Conservation (phyloP, 2,113 vertebrate genomes). For the Phycodurus eques region DNA sequence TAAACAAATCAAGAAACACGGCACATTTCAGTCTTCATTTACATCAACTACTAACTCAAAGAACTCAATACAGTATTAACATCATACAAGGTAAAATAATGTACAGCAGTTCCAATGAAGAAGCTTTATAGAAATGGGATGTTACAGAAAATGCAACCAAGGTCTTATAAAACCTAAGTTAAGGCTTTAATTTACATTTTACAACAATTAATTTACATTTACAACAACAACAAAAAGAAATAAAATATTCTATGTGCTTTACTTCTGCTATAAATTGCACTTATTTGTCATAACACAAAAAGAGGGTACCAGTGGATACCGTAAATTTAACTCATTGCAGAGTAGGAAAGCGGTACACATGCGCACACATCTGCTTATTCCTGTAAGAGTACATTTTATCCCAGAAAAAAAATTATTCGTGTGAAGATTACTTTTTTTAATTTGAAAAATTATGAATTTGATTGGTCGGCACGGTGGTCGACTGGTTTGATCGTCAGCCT, state of each 20-base stretch:
- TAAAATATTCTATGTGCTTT: not conserved
- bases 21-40: not conserved
- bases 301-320: too few relatives aligned
- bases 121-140: too few relatives aligned
- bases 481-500: too few relatives aligned
- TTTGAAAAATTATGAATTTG: too few relatives aligned
- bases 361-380: too few relatives aligned
- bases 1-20: conserved; percentile 15
- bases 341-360: too few relatives aligned
- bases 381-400: too few relatives aligned
- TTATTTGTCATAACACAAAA: not conserved
- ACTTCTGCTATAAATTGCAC: not conserved
- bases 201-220: not conserved
- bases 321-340: too few relatives aligned
- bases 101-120: not conserved
- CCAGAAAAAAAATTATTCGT: too few relatives aligned
- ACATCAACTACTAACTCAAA: not conserved
- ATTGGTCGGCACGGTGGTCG: too few relatives aligned
- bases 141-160: too few relatives aligned
- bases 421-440: too few relatives aligned
- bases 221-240: not conserved
- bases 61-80: not conserved
- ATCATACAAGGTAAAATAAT: not conserved
- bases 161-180: not conserved
- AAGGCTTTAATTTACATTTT: not conserved